phyloP scores from a whole-genome alignment of 1,140 invertebrate species.

The Drosophila arawakana region DNA sequence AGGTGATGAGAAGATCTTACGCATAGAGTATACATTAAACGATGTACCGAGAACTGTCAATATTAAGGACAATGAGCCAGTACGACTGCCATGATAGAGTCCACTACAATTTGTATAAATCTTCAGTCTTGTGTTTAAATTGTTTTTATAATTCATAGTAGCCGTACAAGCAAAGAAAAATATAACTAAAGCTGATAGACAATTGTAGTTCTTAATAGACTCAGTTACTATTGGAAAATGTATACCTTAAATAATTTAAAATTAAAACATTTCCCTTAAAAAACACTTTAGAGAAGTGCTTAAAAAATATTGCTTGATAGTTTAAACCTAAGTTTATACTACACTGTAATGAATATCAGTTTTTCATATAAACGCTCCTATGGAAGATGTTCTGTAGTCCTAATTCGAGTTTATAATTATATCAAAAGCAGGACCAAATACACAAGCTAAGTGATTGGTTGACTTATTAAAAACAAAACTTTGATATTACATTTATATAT shows the following conservation, averaged over 20 bases:
- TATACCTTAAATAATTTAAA: too few relatives aligned
- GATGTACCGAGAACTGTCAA: slow-evolving; percentile 91
- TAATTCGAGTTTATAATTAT: too few relatives aligned
- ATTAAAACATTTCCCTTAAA: too few relatives aligned
- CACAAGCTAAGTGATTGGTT: too few relatives aligned
- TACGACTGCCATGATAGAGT: slow-evolving; percentile 89
- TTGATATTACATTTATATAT: too few relatives aligned
- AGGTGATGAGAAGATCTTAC: slow-evolving; percentile 95
- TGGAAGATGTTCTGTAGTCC: too few relatives aligned
- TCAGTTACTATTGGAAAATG: not conserved
- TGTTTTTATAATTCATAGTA: slow-evolving; percentile 70
- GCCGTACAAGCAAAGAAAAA: slow-evolving; percentile 20
- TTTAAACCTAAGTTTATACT: too few relatives aligned
- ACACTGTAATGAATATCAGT: too few relatives aligned
- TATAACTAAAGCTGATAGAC: slow-evolving; percentile 16
- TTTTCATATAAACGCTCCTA: too few relatives aligned
- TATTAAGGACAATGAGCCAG: slow-evolving; percentile 91
- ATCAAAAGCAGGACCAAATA: too few relatives aligned
- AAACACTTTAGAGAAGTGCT: too few relatives aligned
- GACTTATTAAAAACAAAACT: not conserved
- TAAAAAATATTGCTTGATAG: too few relatives aligned
- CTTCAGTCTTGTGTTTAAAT: slow-evolving; percentile 70
- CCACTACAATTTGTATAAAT: slow-evolving; percentile 63
- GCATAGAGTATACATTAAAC: slow-evolving; percentile 94
- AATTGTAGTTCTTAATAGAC: slow-evolving; percentile 2